These are phyloP conservation scores for Plectus sambesii DNA, from an alignment of 1,140 invertebrate species.

Conservation along the genomic window DNA sequence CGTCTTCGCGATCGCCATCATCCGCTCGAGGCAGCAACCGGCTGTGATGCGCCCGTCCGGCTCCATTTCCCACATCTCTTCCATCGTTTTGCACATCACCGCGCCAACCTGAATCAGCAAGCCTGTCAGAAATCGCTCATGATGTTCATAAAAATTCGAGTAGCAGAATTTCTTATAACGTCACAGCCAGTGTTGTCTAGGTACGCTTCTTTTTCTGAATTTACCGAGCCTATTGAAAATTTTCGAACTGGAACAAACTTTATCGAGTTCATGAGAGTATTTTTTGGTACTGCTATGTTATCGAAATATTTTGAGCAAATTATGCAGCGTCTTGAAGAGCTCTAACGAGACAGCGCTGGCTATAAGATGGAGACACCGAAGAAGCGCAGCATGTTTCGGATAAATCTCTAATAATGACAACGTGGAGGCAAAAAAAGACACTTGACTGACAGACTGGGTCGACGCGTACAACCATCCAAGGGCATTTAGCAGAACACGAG, in stretches of 20 bases:
- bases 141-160: background rate
- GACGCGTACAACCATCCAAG: background rate
- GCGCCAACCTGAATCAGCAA: constrained; percentile 15
- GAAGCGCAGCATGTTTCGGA: no score
- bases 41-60: constrained; percentile 39
- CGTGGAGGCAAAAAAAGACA: no score
- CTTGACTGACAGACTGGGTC: background rate
- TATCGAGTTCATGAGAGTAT: background rate
- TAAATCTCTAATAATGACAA: no score
- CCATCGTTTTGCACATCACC: constrained; percentile 27
- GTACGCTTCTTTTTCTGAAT: background rate
- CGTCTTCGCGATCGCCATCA: background rate
- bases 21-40: constrained; percentile 31
- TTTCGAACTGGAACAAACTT: background rate
- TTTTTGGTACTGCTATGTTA: no score
- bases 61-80: constrained; percentile 38
- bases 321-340: no score
- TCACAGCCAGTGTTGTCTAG: background rate
- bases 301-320: no score
- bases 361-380: no score
- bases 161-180: background rate
- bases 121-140: background rate
- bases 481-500: background rate
- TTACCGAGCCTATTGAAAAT: background rate
- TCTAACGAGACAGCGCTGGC: no score